Conservation (phyloP, 1,140 invertebrate genomes). For the Drosophila sulfurigaster region DNA sequence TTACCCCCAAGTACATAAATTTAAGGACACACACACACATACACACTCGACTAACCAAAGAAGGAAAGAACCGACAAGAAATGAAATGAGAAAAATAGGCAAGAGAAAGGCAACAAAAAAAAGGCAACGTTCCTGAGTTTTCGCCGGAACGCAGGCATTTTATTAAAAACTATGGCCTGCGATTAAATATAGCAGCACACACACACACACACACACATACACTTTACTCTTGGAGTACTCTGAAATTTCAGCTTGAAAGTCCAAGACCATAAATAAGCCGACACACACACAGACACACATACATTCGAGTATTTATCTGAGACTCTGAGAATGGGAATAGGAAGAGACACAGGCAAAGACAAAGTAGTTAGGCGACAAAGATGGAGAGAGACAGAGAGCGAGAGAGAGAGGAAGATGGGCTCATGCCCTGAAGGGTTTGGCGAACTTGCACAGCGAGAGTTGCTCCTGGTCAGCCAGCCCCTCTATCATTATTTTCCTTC, state of each 20-base stretch:
- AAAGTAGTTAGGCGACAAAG: conserved; percentile 53
- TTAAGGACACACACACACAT: conserved; percentile 12
- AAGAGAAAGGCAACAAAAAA: neutral
- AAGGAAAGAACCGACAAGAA: conserved; percentile 8
- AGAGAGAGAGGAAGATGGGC: too few relatives aligned
- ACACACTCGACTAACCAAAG: conserved; percentile 1
- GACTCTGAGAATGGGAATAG: neutral
- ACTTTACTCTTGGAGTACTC: conserved; percentile 7
- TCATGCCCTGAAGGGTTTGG: neutral
- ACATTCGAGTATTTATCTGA: conserved; percentile 34
- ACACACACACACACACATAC: neutral
- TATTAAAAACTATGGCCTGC: conserved; percentile 75
- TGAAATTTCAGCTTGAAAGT: conserved; percentile 54
- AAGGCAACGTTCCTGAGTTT: conserved; percentile 21
- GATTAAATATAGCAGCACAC: conserved; percentile 70
- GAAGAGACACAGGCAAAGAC: conserved; percentile 22
- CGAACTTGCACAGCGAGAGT: neutral
- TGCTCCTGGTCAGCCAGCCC: conserved; percentile 21
- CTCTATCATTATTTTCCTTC: conserved; percentile 14
- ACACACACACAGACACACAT: conserved; percentile 53
- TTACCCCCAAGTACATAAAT: conserved; percentile 76
- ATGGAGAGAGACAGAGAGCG: neutral
- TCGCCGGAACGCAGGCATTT: conserved; percentile 56
- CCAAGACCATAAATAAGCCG: conserved; percentile 69
- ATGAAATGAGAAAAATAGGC: neutral